Base-by-base conservation (phyloP, 2,888 invertebrate species). In the Lissocephala sabroskyi region DNA sequence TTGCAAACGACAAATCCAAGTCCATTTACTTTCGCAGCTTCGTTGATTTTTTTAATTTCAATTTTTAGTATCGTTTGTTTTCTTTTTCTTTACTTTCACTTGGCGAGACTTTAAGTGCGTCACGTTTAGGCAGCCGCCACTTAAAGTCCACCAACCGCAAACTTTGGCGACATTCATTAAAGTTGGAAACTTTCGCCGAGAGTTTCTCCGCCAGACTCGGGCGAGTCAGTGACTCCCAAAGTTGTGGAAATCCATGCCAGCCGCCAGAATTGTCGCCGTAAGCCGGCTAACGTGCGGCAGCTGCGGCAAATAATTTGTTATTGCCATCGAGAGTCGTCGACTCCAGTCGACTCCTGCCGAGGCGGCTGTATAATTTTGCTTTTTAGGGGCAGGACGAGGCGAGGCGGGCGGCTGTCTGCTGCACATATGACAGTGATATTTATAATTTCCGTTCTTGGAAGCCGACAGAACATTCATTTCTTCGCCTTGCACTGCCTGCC, bases 381-480 rank as follows among this genome's bases (percentile, higher is more conserved):
- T n/a, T n/a, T n/a, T n/a, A n/a, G n/a, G n/a, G n/a, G n/a, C n/a
- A n/a, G n/a, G n/a, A n/a, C n/a, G n/a, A n/a, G n/a, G n/a, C n/a
- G n/a, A n/a, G n/a, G n/a, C n/a, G n/a, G n/a, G 30, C n/a, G 5
- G 33, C 49, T 68, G 76, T 68, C 67, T 65, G 65, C 47, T 49
- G 44, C 61, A 58, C 48, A 68, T 65, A 68, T 76, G 74, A 76
- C 62, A 65, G 68, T 53, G 59, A 70, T 65, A 68, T 68, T 76
- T 68, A 76, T 76, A 68, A 68, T 76, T 68, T 68, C 77, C 74
- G 74, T 52, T 54, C 51, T n/a, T n/a, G n/a, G n/a, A n/a, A n/a
- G n/a, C n/a, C n/a, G n/a, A n/a, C n/a, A n/a, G n/a, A n/a, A n/a
- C n/a, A n/a, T n/a, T 23, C 23, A 3, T 23, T 23, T 23, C 23